Evolutionary conservation across 1,140 invertebrate species (phyloP), one percentile per base, ranked within the genome.

Genomic region (Uloborus diversus): DNA sequence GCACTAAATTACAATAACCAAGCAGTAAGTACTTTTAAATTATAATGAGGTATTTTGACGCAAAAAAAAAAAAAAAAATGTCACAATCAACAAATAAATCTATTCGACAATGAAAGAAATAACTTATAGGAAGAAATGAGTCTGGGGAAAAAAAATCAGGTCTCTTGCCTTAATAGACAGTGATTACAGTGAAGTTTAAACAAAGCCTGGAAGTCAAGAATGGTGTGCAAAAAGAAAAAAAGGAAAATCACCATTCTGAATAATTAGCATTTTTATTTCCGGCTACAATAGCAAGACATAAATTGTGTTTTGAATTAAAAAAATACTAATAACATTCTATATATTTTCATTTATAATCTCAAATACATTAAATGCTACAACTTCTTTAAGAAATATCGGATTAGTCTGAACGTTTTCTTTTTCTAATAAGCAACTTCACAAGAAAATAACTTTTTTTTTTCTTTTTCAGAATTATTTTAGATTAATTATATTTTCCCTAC

Each of bases 221-320:
- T 9, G 23, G 59, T 64, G 37, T 42, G 37, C 2, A 14, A 53
- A 3, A n/a, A n/a, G 51, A 53, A 23, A 53, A 20, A 75, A 37
- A 73, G 53, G 61, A 27, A 73, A 73, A 61, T 23, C n/a, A 14
- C 33, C 53, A 47, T 17, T 59, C 32, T 32, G 33, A 73, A 73
- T 73, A 73, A 61, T 73, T 73, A 73, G 53, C 30, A 53, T 70
- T 35, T 70, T 68, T 66, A 69, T 70, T 70, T 70, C 66, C 66
- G 49, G 30, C 37, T 57, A 9, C 20, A 11, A 28, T n/a, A 25
- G 51, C 57, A 70, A 57, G 33, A 28, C 20, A 13, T 4, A 11
- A 57, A 56, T 56, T 56, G 66, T 70, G 25, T 33, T 70, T 69
- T 66, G 23, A 17, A 7, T 42, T 42, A 25, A n/a, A n/a, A n/a